These are phyloP conservation scores for Trinorchestia longiramus DNA, from an alignment of 1,140 invertebrate genomes.

Conservation along the genomic window DNA sequence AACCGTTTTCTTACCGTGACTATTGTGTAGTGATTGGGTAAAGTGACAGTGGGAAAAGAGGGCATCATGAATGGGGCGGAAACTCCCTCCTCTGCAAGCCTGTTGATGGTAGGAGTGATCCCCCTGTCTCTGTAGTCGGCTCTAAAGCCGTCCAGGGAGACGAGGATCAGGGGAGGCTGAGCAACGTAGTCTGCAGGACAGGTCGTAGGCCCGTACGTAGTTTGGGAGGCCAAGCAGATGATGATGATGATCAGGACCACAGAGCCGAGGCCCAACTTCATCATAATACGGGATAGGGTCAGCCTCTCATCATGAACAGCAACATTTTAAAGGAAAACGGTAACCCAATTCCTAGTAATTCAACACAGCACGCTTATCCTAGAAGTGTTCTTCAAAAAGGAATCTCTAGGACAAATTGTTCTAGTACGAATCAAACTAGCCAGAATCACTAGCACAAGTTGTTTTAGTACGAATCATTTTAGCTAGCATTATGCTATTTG, in stretches of 20 bases:
- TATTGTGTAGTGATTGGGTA: conserved; percentile 84
- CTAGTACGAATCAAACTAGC: no score
- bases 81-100: conserved; percentile 74
- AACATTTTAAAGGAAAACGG: no score
- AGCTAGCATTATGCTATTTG: no score
- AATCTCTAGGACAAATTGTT: no score
- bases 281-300: background rate
- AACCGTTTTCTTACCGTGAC: conserved; percentile 73
- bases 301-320: background rate
- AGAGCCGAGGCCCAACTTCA: background rate
- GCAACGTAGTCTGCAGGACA: conserved; percentile 54
- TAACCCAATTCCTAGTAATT: no score
- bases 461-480: no score
- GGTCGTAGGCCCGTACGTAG: background rate
- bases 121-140: conserved; percentile 78
- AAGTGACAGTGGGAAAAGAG: conserved; percentile 82
- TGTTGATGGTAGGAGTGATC: conserved; percentile 73
- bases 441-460: no score
- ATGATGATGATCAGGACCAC: background rate
- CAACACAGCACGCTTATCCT: no score
- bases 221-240: background rate
- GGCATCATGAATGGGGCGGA: conserved; percentile 77
- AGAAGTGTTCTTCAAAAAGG: no score
- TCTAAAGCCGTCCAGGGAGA: conserved; percentile 81
- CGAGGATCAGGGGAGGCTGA: conserved; percentile 73